Evolutionary conservation across 2,113 vertebrate genomes (phyloP).

Genomic region (Cromileptes altivelis): DNA sequence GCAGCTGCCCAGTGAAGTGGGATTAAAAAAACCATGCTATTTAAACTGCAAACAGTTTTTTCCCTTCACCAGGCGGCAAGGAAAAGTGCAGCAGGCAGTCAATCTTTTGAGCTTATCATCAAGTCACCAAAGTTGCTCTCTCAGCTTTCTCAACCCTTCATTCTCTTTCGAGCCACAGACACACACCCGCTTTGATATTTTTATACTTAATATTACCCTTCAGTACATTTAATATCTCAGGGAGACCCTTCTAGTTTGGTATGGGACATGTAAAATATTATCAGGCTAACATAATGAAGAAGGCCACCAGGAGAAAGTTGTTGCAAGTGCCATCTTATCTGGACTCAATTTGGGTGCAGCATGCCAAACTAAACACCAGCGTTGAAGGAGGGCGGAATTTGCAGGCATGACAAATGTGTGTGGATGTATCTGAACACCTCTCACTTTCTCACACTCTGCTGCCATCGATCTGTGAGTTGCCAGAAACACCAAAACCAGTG

Average conservation of each 20-base stretch:
- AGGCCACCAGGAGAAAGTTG: conserved; percentile 32
- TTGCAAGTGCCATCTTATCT: conserved; percentile 49
- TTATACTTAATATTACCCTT: conserved; percentile 27
- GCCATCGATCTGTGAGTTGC: conserved; percentile 53
- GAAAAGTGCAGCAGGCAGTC: conserved; percentile 72
- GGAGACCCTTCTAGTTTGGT: background rate
- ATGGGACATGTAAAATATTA: conserved; percentile 27
- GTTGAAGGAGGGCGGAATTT: background rate
- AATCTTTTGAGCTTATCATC: conserved; percentile 73
- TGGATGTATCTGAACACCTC: conserved; percentile 46
- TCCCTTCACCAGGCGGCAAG: conserved; percentile 36
- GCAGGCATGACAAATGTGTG: conserved; percentile 59
- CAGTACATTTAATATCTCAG: conserved; percentile 35
- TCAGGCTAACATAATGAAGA: conserved; percentile 42
- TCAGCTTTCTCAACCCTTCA: conserved; percentile 54
- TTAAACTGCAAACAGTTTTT: conserved; percentile 71
- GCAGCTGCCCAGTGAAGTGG: conserved; percentile 70
- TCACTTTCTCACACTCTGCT: conserved; percentile 44
- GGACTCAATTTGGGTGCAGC: conserved; percentile 32
- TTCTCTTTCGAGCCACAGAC: conserved; percentile 39
- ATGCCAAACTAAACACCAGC: no score
- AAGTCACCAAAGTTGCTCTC: conserved; percentile 64
- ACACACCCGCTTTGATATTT: conserved; percentile 44
- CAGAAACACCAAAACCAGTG: conserved; percentile 41
- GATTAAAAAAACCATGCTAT: conserved; percentile 79